These are phyloP conservation scores for Perithous albicinctus DNA, from an alignment of 2,888 invertebrate species.

Conservation along the genomic window DNA sequence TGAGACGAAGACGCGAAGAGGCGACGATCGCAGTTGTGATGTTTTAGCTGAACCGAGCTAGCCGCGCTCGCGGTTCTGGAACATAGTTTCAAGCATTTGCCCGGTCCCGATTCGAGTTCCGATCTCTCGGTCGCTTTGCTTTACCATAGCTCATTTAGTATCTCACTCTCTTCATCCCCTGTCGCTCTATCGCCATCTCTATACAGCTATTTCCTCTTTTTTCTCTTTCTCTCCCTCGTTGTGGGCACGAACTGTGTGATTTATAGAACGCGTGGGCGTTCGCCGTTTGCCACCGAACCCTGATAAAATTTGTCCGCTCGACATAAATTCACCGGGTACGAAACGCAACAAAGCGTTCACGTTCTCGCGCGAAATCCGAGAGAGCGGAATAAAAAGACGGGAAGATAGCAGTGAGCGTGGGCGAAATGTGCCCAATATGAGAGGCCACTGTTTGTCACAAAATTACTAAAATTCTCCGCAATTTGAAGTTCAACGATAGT, in stretches of 20 bases:
- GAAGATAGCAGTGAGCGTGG: slow-evolving; percentile 27
- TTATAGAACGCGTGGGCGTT: slow-evolving; percentile 82
- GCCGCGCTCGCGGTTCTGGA: slow-evolving; percentile 8
- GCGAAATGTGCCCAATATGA: slow-evolving; percentile 17
- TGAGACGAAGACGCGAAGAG: slow-evolving; percentile 12
- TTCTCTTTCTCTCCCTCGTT: slow-evolving; percentile 13
- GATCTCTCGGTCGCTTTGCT: slow-evolving; percentile 30
- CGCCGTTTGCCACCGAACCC: slow-evolving; percentile 84
- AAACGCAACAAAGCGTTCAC: slow-evolving; percentile 72
- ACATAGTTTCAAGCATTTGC: slow-evolving; percentile 35
- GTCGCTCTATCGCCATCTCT: slow-evolving; percentile 25
- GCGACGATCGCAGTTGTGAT: neutral
- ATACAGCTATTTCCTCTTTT: slow-evolving; percentile 9
- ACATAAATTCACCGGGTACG: slow-evolving; percentile 83
- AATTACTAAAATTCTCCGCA: neutral
- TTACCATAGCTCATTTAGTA: neutral
- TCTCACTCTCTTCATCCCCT: slow-evolving; percentile 23
- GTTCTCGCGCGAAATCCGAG: slow-evolving; percentile 27
- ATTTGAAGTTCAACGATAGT: slow-evolving; percentile 3
- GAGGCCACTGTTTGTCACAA: slow-evolving; percentile 23
- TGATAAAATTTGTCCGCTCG: slow-evolving; percentile 84
- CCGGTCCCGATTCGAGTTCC: slow-evolving; percentile 48
- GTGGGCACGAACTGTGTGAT: slow-evolving; percentile 76
- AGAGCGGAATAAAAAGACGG: neutral
- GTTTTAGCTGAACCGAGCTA: no score